These are phyloP conservation scores for Bombus sylvicola DNA, from an alignment of 1,140 invertebrate genomes.

Conservation along the genomic window DNA sequence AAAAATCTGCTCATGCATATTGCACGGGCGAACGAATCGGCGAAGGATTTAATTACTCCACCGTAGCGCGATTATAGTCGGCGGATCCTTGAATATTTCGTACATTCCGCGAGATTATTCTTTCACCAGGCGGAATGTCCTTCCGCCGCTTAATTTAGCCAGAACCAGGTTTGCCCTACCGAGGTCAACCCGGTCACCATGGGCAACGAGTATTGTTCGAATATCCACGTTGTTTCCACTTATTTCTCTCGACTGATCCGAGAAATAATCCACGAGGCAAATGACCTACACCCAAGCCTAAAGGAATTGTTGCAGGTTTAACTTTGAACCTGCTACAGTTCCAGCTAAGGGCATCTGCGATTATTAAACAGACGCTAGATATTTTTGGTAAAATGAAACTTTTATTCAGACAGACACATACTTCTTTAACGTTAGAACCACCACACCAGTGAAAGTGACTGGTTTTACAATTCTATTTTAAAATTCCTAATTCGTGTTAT, in stretches of 20 bases:
- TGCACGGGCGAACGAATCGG: slow-evolving; percentile 48
- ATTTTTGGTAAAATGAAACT: too few species aligned
- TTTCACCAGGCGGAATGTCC: slow-evolving; percentile 22
- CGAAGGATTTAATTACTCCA: slow-evolving; percentile 55
- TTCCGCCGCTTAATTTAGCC: slow-evolving; percentile 28
- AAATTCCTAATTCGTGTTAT: too few species aligned
- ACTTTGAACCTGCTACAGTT: too few species aligned
- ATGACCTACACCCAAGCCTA: too few species aligned
- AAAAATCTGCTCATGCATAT: slow-evolving; percentile 41
- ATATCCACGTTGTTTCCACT: neutral
- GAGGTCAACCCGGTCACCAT: too few species aligned
- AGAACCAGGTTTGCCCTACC: neutral
- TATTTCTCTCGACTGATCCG: neutral
- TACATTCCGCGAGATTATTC: slow-evolving; percentile 24
- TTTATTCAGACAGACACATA: too few species aligned
- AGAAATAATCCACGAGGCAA: neutral
- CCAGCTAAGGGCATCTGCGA: too few species aligned
- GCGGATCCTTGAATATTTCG: slow-evolving; percentile 31
- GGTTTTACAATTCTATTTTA: too few species aligned
- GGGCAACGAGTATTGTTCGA: slow-evolving; percentile 1
- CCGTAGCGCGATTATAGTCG: slow-evolving; percentile 1
- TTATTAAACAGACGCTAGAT: too few species aligned
- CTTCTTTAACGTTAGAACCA: too few species aligned
- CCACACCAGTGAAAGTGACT: too few species aligned
- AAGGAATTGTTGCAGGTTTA: too few species aligned